These are phyloP conservation scores for Scarus forsteni DNA, from an alignment of 2,797 vertebrate genomes.

Conservation along the genomic window DNA sequence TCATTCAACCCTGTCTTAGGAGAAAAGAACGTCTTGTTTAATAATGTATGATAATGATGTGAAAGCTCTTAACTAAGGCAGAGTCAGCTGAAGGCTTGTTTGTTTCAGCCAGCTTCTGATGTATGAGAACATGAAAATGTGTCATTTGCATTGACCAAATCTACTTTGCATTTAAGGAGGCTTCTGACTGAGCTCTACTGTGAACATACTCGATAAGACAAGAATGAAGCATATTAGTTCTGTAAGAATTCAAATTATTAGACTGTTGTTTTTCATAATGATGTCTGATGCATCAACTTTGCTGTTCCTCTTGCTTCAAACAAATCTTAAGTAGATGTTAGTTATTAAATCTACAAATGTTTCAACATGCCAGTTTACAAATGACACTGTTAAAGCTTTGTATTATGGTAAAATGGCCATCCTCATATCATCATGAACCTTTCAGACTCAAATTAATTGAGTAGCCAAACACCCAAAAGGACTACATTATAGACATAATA, in stretches of 20 bases:
- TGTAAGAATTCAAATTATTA: neutral
- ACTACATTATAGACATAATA: too few species aligned
- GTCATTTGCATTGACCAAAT: conserved; percentile 58
- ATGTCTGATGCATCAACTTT: neutral
- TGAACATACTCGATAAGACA: neutral
- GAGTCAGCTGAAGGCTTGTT: neutral
- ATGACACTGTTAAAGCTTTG: neutral
- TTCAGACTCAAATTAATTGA: neutral
- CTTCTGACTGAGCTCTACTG: neutral
- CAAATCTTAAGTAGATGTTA: neutral
- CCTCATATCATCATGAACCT: neutral
- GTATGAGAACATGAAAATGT: conserved; percentile 47
- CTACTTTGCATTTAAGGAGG: conserved; percentile 64
- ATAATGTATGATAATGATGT: conserved; percentile 27
- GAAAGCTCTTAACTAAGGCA: conserved; percentile 4
- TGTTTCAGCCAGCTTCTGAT: conserved; percentile 16
- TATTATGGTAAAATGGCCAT: neutral
- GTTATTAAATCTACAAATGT: conserved; percentile 9
- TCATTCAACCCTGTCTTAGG: neutral
- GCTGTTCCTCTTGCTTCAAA: neutral
- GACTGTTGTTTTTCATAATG: neutral
- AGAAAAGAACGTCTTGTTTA: conserved; percentile 5
- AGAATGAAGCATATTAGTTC: neutral
- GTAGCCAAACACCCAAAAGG: too few species aligned
- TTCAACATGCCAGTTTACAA: neutral